A percentile compares a stretch with the other conserved stretches of the same genome.
These are phyloP conservation scores for Dolichomitus sp. DNA, from an alignment of 2,888 invertebrate genomes.

Conservation along the genomic window DNA sequence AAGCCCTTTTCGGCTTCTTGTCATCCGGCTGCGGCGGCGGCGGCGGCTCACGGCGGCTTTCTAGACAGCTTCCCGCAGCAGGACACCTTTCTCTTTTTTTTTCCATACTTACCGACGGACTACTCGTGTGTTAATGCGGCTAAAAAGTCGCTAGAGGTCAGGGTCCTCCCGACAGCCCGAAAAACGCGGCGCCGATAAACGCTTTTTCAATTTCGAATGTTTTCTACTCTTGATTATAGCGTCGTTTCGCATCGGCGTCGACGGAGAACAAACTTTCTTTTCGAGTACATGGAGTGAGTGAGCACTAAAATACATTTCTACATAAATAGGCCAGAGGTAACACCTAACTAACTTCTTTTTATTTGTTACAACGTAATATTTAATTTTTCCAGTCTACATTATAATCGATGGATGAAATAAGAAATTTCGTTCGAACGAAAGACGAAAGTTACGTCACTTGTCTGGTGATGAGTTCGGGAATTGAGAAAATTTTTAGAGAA, in stretches of 20 bases:
- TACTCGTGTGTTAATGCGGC: constrained; percentile 39
- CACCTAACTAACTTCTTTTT: no score
- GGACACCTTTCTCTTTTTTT: background rate
- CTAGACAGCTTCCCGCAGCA: background rate
- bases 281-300: no score
- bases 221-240: no score
- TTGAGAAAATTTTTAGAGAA: constrained; percentile 73
- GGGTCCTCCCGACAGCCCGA: background rate
- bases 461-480: constrained; percentile 52
- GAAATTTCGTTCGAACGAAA: background rate
- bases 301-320: no score
- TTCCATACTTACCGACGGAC: constrained; percentile 46
- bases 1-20: constrained; percentile 1
- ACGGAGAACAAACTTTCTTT: no score
- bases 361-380: background rate
- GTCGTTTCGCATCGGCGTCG: no score
- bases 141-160: constrained; percentile 39
- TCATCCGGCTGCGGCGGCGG: no score
- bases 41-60: no score
- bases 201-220: no score
- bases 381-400: constrained; percentile 71
- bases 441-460: background rate
- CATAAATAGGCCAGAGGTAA: no score
- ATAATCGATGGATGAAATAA: constrained; percentile 12
- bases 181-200: no score